These are phyloP conservation scores for Rhabdomys dilectus DNA, from an alignment of 2,113 vertebrate species.

Conservation along the genomic window DNA sequence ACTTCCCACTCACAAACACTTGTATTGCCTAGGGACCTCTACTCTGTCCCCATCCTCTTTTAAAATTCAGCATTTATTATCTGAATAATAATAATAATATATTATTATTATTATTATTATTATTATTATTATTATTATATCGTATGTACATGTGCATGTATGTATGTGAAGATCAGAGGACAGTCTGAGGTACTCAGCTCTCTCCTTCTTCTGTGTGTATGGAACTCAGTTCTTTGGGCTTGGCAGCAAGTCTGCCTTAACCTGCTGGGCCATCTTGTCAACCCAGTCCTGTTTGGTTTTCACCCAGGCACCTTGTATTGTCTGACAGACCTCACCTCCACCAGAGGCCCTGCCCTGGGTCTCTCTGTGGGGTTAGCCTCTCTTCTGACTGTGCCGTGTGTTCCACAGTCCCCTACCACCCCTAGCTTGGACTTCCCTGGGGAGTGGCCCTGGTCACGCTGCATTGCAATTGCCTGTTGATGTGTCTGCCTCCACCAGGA, in stretches of 20 bases:
- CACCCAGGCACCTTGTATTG: not conserved
- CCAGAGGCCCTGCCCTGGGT: not conserved
- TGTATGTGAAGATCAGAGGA: not conserved
- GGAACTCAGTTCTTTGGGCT: not conserved
- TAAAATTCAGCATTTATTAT: not conserved
- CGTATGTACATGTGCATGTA: not conserved
- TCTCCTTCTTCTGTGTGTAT: not conserved
- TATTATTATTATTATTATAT: no score
- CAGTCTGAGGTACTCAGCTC: not conserved
- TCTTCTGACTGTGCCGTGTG: not conserved
- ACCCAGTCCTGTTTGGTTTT: not conserved
- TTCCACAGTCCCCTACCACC: no score
- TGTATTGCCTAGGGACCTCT: not conserved
- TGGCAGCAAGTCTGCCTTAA: not conserved
- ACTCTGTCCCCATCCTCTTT: not conserved
- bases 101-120: no score
- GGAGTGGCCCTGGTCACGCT: not conserved
- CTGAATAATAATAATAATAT: no score
- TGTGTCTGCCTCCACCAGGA: slow-evolving; percentile 37
- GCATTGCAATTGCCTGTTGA: slow-evolving; percentile 29
- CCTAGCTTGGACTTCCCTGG: not conserved
- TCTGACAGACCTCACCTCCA: not conserved
- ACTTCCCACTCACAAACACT: not conserved
- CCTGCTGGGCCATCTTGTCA: not conserved
- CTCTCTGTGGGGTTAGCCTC: not conserved